Conservation (phyloP, 1,140 invertebrate genomes). For the Drosophila orosa region DNA sequence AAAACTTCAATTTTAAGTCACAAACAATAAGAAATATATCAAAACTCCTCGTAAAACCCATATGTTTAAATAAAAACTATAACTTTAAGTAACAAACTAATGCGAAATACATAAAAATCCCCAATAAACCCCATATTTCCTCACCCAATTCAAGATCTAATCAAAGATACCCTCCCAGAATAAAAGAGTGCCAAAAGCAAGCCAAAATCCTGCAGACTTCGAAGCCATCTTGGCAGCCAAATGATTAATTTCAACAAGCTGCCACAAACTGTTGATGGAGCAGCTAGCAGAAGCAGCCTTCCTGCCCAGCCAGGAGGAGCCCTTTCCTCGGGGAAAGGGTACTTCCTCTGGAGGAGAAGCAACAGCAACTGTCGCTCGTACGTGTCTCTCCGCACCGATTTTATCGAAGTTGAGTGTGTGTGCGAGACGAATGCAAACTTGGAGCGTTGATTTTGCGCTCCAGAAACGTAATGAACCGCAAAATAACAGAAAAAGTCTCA, state of each 20-base stretch:
- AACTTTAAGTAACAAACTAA: background rate
- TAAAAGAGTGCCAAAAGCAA: background rate
- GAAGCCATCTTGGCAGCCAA: constrained; percentile 63
- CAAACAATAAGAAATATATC: background rate
- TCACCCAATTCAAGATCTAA: too few species aligned
- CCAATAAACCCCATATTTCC: background rate
- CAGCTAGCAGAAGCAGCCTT: constrained; percentile 6
- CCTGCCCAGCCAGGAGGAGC: background rate
- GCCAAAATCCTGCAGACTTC: constrained; percentile 17
- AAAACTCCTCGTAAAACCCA: background rate
- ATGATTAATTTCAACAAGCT: constrained; percentile 82
- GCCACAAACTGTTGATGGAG: constrained; percentile 69
- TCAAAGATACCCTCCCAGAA: background rate
- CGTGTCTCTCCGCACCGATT: constrained; percentile 55
- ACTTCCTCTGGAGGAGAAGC: background rate
- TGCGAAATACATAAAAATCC: background rate
- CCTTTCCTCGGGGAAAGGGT: constrained; percentile 17
- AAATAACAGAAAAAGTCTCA: constrained; percentile 53
- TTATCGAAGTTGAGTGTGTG: constrained; percentile 61
- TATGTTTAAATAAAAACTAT: background rate
- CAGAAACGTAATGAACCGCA: constrained; percentile 73
- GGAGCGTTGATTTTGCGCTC: constrained; percentile 72
- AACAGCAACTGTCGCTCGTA: constrained; percentile 23
- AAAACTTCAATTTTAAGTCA: background rate
- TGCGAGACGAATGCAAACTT: constrained; percentile 66